Percentiles rank a stretch among this genome's conserved stretches.
Evolutionary conservation across 2,797 vertebrate species (phyloP).

Genomic region (Lutjanus argentimaculatus): DNA sequence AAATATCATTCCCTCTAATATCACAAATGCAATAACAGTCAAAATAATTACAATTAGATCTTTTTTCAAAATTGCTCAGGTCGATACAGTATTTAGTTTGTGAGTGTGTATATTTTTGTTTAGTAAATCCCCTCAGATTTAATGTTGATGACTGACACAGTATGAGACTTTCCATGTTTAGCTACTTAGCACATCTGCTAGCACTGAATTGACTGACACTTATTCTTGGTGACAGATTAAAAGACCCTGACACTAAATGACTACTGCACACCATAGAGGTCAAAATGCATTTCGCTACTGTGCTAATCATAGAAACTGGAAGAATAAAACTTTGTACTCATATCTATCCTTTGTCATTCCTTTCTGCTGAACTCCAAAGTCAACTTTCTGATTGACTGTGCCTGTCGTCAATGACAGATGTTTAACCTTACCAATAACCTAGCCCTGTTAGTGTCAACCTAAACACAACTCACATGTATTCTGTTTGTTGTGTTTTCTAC

Average conservation of each 20-base stretch:
- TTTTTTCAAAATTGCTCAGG: too few species aligned
- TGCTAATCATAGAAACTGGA: not conserved
- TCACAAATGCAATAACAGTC: too few species aligned
- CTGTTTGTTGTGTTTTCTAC: not conserved
- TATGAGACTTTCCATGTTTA: not conserved
- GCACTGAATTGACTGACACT: not conserved
- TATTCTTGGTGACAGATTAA: not conserved
- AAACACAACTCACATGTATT: not conserved
- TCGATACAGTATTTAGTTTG: not conserved
- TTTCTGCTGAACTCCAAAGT: not conserved
- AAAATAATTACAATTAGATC: too few species aligned
- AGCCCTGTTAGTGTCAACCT: not conserved
- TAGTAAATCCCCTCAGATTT: not conserved
- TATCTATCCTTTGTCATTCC: not conserved
- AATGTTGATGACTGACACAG: not conserved
- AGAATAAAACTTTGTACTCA: not conserved
- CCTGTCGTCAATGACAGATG: not conserved
- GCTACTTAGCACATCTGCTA: not conserved
- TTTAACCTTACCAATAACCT: not conserved
- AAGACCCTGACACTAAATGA: not conserved
- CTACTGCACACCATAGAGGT: not conserved
- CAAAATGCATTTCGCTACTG: not conserved
- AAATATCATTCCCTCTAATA: too few species aligned
- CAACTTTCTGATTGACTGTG: not conserved
- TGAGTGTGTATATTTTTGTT: conserved; percentile 1